Evolutionary conservation across 2,113 vertebrate species (phyloP).

Genomic region (Pleuronectes platessa): DNA sequence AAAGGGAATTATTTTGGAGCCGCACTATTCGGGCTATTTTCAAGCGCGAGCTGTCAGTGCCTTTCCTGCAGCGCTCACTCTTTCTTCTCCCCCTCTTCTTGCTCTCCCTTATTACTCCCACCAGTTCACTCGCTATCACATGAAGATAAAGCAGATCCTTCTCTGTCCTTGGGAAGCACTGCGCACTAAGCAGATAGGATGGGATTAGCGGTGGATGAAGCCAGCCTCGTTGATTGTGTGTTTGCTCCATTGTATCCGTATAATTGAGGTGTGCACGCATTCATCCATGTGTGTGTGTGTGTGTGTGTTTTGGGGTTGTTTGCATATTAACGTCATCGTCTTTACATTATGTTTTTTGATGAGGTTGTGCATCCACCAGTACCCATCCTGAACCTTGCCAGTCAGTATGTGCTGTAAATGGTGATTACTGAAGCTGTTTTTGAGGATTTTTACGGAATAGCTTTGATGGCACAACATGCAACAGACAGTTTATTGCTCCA

Average conservation of each 20-base stretch:
- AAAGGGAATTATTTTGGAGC: constrained; percentile 65
- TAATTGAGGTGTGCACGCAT: not conserved
- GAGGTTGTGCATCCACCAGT: constrained; percentile 11
- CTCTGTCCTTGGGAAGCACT: constrained; percentile 55
- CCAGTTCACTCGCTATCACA: constrained; percentile 51
- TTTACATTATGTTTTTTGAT: constrained; percentile 17
- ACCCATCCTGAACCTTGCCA: constrained; percentile 22
- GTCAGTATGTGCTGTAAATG: not conserved
- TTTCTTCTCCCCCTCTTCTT: constrained; percentile 57
- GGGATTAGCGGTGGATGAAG: constrained; percentile 20
- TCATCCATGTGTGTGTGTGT: not conserved
- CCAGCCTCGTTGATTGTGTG: constrained; percentile 4
- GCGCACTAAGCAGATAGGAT: constrained; percentile 52
- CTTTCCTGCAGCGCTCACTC: constrained; percentile 56
- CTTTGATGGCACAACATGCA: constrained; percentile 46
- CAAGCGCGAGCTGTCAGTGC: constrained; percentile 61
- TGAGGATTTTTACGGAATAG: constrained; percentile 35
- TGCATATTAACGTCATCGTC: not conserved
- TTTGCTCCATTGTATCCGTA: constrained; percentile 10
- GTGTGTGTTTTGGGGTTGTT: not conserved
- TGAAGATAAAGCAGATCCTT: constrained; percentile 52
- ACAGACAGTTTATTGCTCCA: constrained; percentile 46
- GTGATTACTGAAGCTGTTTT: constrained; percentile 42
- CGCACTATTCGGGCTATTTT: constrained; percentile 65
- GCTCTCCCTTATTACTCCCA: constrained; percentile 57